Base-by-base conservation (phyloP, 2,888 invertebrate genomes). In the Scelioninae gen. 2 region DNA sequence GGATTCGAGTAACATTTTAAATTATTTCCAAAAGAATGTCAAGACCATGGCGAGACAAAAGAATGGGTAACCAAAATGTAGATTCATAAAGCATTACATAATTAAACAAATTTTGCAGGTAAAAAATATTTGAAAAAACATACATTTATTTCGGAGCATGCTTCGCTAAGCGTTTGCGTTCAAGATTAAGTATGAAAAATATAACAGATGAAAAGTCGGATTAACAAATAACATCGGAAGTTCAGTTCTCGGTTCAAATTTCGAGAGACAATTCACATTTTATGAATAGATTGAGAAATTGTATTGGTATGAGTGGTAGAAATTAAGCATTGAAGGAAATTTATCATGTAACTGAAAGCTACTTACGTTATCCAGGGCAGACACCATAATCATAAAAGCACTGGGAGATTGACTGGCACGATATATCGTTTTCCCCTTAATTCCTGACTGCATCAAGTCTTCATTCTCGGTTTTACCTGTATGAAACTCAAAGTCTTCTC, bases 361-460 rank as follows among this genome's bases (percentile, higher is more conserved):
- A 35, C 39, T 6, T 81, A 90, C 90, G 87, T 92, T 91, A 80
- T 94, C 92, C 77, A 97, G 88, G 1, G 95, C 95, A 10, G 96
- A 91, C 18, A 92, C 92, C 84, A 92, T 88, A 79, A 96, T 91
- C 81, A 98, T 89, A 87, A 97, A 97, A 16, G 94, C 97, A 25
- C 93, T 93, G 0, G 97, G 96, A 64, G 90, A 90, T 88, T 92
- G 88, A 85, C 96, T 96, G 10, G 97, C 97, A 77, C 97, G 89
- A 10, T 92, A 88, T 45, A 91, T 90, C 75, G 89, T 88, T 1
- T 90, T 88, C 1, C 94, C 94, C 0, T 94, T 90, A 41, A 86
- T 83, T 80, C 91, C 91, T 73, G 92, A 91, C 86, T 97, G 97
- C 52, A 93, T 87, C 19, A 97, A 85, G 85, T 96, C 95, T 84